These are phyloP conservation scores for Porites divaricata DNA, from an alignment of 92 coral and sea anemone genomes.

Conservation along the genomic window DNA sequence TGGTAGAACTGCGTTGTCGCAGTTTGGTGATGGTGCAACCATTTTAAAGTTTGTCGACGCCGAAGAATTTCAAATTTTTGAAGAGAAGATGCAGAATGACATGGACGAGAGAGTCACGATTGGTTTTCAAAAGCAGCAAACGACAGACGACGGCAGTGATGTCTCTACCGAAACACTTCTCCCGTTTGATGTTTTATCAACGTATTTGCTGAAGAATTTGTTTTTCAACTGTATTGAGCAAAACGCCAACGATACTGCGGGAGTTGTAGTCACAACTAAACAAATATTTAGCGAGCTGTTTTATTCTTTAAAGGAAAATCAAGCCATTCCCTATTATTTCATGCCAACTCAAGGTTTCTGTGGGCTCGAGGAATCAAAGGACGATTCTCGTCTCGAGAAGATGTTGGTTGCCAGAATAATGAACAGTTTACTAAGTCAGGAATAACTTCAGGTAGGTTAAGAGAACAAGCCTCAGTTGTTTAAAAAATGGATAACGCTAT, in stretches of 20 bases:
- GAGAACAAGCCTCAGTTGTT: too few relatives aligned
- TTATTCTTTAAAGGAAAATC: conserved; percentile 18
- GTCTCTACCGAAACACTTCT: conserved; percentile 29
- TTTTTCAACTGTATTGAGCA: conserved; percentile 60
- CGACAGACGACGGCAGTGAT: conserved; percentile 13
- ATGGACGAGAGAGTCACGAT: background rate
- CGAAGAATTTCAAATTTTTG: background rate
- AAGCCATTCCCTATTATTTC: conserved; percentile 43
- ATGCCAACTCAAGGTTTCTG: conserved; percentile 32
- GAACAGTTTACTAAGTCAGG: background rate
- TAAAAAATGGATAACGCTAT: too few relatives aligned
- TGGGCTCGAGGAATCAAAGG: background rate
- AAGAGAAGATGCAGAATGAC: background rate
- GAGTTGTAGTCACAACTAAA: conserved; percentile 36
- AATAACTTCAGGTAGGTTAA: background rate
- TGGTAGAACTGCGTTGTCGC: conserved; percentile 8
- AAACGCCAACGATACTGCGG: conserved; percentile 13
- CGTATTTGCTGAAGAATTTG: conserved; percentile 51
- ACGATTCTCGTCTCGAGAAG: conserved; percentile 14
- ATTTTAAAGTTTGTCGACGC: conserved; percentile 10
- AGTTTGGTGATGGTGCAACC: background rate
- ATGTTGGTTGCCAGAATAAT: conserved; percentile 20
- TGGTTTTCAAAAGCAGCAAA: background rate
- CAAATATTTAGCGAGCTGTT: conserved; percentile 35
- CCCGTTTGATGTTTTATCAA: conserved; percentile 43